Evolutionary conservation across 2,113 vertebrate genomes (phyloP), one percentile per base, ranked within the genome.

Genomic region (Strix uralensis): DNA sequence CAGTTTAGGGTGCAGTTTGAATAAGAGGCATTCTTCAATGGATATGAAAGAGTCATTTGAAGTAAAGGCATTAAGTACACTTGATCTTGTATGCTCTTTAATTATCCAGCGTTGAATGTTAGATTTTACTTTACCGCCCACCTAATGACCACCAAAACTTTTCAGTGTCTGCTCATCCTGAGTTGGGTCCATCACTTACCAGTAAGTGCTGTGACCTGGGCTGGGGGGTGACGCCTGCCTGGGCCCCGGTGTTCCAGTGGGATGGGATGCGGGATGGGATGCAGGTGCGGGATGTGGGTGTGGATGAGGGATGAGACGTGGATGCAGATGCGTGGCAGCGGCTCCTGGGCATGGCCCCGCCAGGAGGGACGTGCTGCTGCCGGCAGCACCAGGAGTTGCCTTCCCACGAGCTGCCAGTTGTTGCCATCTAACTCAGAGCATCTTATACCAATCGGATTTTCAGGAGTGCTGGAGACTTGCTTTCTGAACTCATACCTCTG

Each of bases 161-260:
- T 34, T 9, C 15, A 4, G 16, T 5, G 44, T 0, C 52, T 59
- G 42, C 23, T 46, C 27, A 20, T 4, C 22, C 49, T 22, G 49
- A 23, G 49, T 23, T 21, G 49, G 49, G 49, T 26, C 4, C n/a
- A 1, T 3, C 23, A 16, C 1, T 0, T 10, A 2, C 20, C 2
- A 11, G 1, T 6, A 3, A 8, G 29, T 2, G 32, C 63, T 21
- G 49, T 7, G 62, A 6, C 16, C 15, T 1, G 14, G 55, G 49
- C 1, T 2, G 12, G 42, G 47, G 52, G 52, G 54, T 2, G 5
- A 15, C 1, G 20, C 57, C 63, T 15, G n/a, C 44, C 66, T 7
- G 1, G 25, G 25, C 29, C 10, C 23, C 26, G 2, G 22, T 5
- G 19, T 23, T 27, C 55, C 59, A 7, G 22, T 3, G 51, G 62